A percentile compares a stretch with the other conserved stretches of the same genome.
Conservation (phyloP, 1,140 invertebrate species). For the Anoplophora glabripennis region DNA sequence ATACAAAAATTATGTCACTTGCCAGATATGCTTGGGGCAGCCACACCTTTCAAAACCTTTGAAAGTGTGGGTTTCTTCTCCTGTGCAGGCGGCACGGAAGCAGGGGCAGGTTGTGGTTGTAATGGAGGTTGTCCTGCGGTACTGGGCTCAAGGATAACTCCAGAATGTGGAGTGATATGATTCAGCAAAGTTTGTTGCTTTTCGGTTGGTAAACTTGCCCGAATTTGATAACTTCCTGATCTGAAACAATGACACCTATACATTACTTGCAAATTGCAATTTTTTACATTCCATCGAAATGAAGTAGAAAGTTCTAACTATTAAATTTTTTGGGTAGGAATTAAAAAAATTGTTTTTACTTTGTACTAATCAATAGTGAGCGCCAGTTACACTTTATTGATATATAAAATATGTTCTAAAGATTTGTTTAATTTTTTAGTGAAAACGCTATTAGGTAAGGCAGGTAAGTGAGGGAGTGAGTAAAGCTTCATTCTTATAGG, state of each 20-base stretch:
- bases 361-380: too few species aligned
- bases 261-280: too few species aligned
- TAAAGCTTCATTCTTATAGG: too few species aligned
- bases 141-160: conserved; percentile 45
- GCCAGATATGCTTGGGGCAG: conserved; percentile 59
- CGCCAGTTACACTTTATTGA: too few species aligned
- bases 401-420: too few species aligned
- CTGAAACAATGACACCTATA: conserved; percentile 34
- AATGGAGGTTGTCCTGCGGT: conserved; percentile 42
- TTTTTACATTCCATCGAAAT: too few species aligned
- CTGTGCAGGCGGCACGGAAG: conserved; percentile 44
- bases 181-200: conserved; percentile 51
- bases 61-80: conserved; percentile 47
- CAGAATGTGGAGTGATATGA: conserved; percentile 46
- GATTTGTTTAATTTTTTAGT: too few species aligned
- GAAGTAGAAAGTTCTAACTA: too few species aligned
- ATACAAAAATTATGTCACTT: conserved; percentile 11
- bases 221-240: conserved; percentile 50
- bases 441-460: too few species aligned
- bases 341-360: too few species aligned
- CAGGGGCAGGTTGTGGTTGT: conserved; percentile 26
- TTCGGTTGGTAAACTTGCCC: conserved; percentile 46
- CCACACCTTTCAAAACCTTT: conserved; percentile 50
- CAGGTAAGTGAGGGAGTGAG: too few species aligned
- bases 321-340: too few species aligned